Evolutionary conservation across 2,797 vertebrate species (phyloP).

Genomic region (Gambelia wislizenii): DNA sequence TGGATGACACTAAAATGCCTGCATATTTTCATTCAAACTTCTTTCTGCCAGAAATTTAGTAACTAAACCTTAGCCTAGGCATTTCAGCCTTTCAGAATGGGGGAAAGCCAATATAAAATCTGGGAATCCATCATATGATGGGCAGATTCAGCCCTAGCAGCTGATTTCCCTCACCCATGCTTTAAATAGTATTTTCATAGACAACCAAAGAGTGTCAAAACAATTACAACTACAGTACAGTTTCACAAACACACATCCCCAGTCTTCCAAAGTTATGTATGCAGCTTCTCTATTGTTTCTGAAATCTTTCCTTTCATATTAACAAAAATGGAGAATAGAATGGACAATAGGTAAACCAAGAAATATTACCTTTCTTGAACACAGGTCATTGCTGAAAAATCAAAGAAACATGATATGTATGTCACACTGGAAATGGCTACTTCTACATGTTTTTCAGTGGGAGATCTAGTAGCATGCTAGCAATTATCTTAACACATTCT

Average conservation of each 20-base stretch:
- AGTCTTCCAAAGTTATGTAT: neutral
- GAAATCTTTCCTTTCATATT: too few species aligned
- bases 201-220: neutral
- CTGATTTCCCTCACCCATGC: neutral
- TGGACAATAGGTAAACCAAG: neutral
- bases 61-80: too few species aligned
- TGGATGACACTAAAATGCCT: neutral
- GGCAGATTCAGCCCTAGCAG: too few species aligned
- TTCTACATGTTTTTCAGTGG: constrained; percentile 8
- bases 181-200: neutral
- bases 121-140: too few species aligned
- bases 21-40: too few species aligned
- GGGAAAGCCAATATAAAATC: too few species aligned
- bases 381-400: neutral
- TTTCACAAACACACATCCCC: too few species aligned
- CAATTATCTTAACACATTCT: neutral
- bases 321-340: neutral
- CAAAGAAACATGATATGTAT: neutral
- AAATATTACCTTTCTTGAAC: neutral
- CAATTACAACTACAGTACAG: neutral
- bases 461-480: neutral
- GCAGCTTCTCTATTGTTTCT: neutral
- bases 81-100: too few species aligned
- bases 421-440: neutral
- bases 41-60: too few species aligned